Percentiles rank a stretch among this genome's conserved stretches.
Conservation (phyloP, 2,797 vertebrate genomes). For the Pangasius mekongensis region DNA sequence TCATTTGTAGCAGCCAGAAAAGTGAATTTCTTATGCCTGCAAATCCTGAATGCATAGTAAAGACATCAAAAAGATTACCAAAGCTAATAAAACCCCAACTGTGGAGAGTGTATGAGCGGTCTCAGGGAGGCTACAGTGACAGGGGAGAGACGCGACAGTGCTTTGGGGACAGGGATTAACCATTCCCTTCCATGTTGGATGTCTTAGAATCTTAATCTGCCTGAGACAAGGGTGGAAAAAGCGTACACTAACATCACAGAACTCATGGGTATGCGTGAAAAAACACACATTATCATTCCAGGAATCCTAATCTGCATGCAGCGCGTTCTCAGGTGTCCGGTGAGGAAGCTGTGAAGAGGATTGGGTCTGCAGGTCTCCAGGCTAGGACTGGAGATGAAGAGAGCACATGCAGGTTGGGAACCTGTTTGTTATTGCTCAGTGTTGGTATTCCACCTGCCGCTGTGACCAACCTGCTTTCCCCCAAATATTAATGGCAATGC, state of each 20-base stretch:
- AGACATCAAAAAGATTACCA: conserved; percentile 27
- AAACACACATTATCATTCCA: conserved; percentile 56
- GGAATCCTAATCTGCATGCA: conserved; percentile 62
- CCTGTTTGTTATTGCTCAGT: conserved; percentile 59
- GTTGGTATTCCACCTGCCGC: conserved; percentile 33
- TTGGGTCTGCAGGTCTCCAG: conserved; percentile 43
- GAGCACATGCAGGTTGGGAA: conserved; percentile 47
- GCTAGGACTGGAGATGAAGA: conserved; percentile 46
- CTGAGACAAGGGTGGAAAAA: conserved; percentile 56
- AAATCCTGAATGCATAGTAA: conserved; percentile 4
- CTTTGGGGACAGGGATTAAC: conserved; percentile 52
- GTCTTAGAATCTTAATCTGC: conserved; percentile 56
- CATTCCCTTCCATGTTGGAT: conserved; percentile 45
- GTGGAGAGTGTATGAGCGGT: conserved; percentile 40
- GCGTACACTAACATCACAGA: conserved; percentile 30
- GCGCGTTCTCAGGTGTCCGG: conserved; percentile 33
- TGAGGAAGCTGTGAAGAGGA: conserved; percentile 51
- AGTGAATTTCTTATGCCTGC: not conserved
- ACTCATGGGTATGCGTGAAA: conserved; percentile 29
- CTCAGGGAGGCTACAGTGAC: conserved; percentile 36
- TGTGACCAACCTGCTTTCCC: conserved; percentile 13
- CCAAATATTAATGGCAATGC: conserved; percentile 41
- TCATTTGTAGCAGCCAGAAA: conserved; percentile 21
- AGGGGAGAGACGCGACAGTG: conserved; percentile 22
- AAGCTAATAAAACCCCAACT: conserved; percentile 35